Base-by-base conservation (phyloP, 2,113 vertebrate genomes). In the Apeltes quadracus region DNA sequence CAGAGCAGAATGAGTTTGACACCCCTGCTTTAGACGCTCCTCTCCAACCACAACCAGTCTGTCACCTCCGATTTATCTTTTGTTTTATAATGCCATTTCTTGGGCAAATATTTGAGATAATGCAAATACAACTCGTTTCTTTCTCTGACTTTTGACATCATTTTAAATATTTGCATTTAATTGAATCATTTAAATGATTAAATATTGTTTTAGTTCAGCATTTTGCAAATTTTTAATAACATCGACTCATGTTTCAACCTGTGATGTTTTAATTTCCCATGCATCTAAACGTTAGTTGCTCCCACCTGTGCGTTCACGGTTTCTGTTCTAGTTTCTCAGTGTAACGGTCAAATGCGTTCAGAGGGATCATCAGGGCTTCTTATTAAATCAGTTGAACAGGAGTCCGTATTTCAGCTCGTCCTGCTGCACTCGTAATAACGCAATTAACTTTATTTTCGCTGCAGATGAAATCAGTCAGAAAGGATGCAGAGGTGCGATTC, bases 401-500 rank as follows among this genome's bases (percentile, higher is more conserved):
- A 25, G 27, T 12, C 4, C 18, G n/a, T n/a, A 27, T 22, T 34
- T 69, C 11, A 58, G 53, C 27, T 55, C 0, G 3, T 41, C 32
- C 25, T 20, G 25, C 39, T 39, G 51, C 14, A 46, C 50, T 20
- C 3, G 20, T 20, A 5, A 20, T 11, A 39, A 65, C 0, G 48
- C 12, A 66, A 69, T 46, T 39, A 22, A 14, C 41, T 58, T 13
- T 2, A 34, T 59, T 55, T 29, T 41, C 12, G 12, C 32, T 44
- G n/a, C 29, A 41, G 56, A 48, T 41, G 43, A 72, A n/a, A 44
- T 75, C 48, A 57, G 10, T 39, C 6, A 64, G 6, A 51, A 58
- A 69, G 48, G 44, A 54, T 32, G 57, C 16, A 53, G 53, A 66
- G 16, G 34, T 2, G 12, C 56, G 51, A 75, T 68, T 41, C 51